Evolutionary conservation across 2,797 vertebrate genomes (phyloP).

Genomic region (Pangasius sanitwongsei): DNA sequence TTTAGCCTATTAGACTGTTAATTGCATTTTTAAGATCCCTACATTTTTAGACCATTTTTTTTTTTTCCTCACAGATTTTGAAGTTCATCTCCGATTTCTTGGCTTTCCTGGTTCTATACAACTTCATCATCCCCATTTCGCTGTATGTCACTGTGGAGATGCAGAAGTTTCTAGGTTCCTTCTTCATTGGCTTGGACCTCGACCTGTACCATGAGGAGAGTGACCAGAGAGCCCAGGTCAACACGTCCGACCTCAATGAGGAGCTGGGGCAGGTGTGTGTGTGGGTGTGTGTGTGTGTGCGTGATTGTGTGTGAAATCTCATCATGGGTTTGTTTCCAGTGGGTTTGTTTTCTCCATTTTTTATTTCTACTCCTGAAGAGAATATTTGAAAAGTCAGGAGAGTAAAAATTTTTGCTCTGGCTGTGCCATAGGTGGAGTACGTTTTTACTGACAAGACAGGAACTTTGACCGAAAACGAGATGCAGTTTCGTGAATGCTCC

Average conservation of each 20-base stretch:
- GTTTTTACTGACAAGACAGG: constrained; percentile 98
- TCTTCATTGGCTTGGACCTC: constrained; percentile 98
- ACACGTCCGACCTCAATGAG: constrained; percentile 98
- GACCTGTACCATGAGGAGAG: constrained; percentile 95
- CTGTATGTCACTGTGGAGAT: constrained; percentile 98
- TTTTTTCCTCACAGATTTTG: constrained; percentile 80
- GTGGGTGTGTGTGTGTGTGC: background rate
- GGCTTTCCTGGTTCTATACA: constrained; percentile 97
- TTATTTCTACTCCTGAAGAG: background rate
- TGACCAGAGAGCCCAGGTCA: constrained; percentile 95
- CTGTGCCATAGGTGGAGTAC: constrained; percentile 87
- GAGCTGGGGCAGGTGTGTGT: constrained; percentile 91
- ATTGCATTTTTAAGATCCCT: background rate
- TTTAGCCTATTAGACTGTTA: background rate
- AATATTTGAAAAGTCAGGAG: background rate
- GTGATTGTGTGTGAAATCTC: background rate
- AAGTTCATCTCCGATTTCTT: constrained; percentile 98
- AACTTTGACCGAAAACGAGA: constrained; percentile 96
- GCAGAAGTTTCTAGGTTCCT: constrained; percentile 98
- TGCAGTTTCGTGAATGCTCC: constrained; percentile 97
- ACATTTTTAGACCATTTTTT: background rate
- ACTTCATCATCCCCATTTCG: constrained; percentile 99
- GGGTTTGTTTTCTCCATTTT: background rate
- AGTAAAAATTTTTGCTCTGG: background rate
- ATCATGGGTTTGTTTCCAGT: background rate